Evolutionary conservation across 2,797 vertebrate genomes (phyloP).

Genomic region (Garrulus glandarius): DNA sequence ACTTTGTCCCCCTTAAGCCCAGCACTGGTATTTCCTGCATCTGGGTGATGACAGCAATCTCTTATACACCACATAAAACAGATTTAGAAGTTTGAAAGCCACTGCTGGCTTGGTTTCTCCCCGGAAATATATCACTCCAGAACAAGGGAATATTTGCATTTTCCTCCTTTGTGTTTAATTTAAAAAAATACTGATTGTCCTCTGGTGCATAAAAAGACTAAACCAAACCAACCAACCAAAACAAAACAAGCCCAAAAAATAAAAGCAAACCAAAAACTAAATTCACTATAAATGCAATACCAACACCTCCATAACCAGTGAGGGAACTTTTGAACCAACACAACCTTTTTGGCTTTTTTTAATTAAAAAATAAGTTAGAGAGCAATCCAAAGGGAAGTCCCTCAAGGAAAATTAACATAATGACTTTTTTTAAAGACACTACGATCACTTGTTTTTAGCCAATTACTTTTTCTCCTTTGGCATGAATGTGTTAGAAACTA

Average conservation of each 20-base stretch:
- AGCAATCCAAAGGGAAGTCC: not conserved
- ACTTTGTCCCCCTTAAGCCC: conserved; percentile 38
- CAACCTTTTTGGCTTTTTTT: not conserved
- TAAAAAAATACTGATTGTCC: not conserved
- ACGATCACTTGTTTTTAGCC: not conserved
- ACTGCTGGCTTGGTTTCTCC: conserved; percentile 13
- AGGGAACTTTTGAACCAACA: not conserved
- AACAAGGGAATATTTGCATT: not conserved
- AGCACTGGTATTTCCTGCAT: conserved; percentile 49
- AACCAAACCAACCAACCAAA: not conserved
- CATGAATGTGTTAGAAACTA: not conserved
- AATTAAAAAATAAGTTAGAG: not conserved
- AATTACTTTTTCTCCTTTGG: conserved; percentile 46
- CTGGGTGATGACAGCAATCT: conserved; percentile 41
- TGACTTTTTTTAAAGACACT: not conserved
- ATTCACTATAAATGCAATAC: not conserved
- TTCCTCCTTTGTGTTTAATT: not conserved
- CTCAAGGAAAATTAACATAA: conserved; percentile 1
- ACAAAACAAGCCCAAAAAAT: not conserved
- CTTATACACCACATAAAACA: conserved; percentile 21
- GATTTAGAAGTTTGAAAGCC: conserved; percentile 14
- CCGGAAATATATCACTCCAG: not conserved
- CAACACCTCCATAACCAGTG: not conserved
- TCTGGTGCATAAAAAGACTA: not conserved
- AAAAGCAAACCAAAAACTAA: not conserved